A percentile compares a stretch with the other conserved stretches of the same genome.
Evolutionary conservation across 2,113 vertebrate species (phyloP).

Genomic region (Eulemur rufifrons): DNA sequence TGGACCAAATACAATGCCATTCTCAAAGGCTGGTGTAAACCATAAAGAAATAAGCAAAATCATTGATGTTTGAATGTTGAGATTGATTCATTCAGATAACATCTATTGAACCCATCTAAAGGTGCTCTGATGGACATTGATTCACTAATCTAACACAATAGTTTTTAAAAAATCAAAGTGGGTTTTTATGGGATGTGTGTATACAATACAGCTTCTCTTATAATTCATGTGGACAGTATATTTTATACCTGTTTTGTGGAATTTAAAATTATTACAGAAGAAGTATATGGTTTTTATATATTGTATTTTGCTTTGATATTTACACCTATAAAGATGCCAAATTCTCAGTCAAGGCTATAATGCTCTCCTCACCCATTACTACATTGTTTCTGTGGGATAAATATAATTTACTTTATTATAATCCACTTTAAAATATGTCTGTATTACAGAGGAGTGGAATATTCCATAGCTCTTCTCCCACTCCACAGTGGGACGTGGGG

Average conservation of each 20-base stretch:
- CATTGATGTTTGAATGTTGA: neutral
- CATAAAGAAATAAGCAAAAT: neutral
- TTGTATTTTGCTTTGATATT: neutral
- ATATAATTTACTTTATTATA: neutral
- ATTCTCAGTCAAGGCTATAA: neutral
- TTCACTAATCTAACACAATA: neutral
- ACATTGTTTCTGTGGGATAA: neutral
- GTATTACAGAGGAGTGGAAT: neutral
- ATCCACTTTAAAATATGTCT: neutral
- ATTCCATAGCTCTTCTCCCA: neutral
- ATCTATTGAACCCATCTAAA: neutral
- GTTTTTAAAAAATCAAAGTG: neutral
- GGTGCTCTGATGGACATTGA: neutral
- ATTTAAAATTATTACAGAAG: constrained; percentile 2
- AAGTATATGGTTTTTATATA: neutral
- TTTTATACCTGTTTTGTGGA: neutral
- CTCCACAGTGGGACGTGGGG: too few relatives aligned
- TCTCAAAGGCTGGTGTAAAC: neutral
- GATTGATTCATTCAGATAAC: neutral
- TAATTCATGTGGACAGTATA: neutral
- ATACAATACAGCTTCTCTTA: neutral
- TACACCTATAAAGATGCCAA: neutral
- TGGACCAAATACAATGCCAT: neutral
- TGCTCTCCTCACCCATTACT: neutral
- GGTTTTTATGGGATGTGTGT: neutral